Evolutionary conservation across 2,888 invertebrate species (phyloP).

Genomic region (Protonemura montana): DNA sequence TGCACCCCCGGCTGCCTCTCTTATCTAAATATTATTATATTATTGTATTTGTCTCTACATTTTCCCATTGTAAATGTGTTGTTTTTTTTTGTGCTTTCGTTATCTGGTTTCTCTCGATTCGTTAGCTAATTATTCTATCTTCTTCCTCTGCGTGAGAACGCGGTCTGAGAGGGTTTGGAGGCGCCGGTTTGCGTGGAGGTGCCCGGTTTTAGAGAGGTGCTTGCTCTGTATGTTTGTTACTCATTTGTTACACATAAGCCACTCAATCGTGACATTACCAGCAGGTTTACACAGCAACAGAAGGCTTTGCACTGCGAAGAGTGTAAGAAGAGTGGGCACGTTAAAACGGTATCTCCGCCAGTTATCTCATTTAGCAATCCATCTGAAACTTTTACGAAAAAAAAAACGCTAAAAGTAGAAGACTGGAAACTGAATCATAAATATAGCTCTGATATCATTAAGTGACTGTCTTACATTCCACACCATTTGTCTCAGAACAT

Average conservation of each 20-base stretch:
- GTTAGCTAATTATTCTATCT: conserved; percentile 22
- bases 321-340: neutral
- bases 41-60: conserved; percentile 30
- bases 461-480: conserved; percentile 44
- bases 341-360: neutral
- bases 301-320: neutral
- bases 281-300: neutral
- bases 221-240: too few relatives aligned
- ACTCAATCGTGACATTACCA: neutral
- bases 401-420: neutral
- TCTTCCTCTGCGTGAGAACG: neutral
- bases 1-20: neutral
- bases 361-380: conserved; percentile 33
- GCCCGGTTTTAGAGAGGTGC: neutral
- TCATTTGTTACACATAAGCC: neutral
- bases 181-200: neutral
- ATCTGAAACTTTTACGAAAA: conserved; percentile 32
- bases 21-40: conserved; percentile 18
- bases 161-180: neutral
- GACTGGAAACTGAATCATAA: conserved; percentile 35
- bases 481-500: conserved; percentile 48
- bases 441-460: conserved; percentile 41
- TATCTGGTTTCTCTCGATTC: conserved; percentile 39
- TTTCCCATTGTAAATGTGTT: conserved; percentile 37
- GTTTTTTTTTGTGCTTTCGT: conserved; percentile 20